Evolutionary conservation across 2,888 invertebrate species (phyloP).

Genomic region (Artemia sinica): DNA sequence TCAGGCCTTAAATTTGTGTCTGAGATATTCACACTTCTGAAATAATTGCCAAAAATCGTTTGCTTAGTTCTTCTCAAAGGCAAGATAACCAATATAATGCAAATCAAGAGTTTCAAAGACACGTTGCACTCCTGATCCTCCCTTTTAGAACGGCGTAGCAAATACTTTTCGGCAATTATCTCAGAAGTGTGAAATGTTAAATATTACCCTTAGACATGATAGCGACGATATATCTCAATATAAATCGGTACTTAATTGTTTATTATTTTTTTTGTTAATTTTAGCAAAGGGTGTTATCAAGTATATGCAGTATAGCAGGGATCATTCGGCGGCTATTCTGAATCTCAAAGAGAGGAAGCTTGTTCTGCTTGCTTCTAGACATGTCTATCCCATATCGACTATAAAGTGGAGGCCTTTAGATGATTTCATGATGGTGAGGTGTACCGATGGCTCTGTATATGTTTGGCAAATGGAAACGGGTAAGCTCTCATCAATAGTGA

Average conservation of each 20-base stretch:
- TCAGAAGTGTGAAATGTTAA: neutral
- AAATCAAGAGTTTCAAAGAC: no score
- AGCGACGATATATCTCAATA: neutral
- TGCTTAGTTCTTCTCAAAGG: no score
- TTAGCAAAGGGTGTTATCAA: constrained; percentile 75
- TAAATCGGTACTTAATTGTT: neutral
- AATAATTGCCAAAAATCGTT: no score
- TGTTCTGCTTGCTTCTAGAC: constrained; percentile 77
- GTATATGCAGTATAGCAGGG: constrained; percentile 88
- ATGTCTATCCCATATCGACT: constrained; percentile 82
- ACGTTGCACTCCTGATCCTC: no score
- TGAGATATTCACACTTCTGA: no score
- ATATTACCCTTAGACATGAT: neutral
- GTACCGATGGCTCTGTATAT: constrained; percentile 91
- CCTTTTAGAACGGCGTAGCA: no score
- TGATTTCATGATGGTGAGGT: constrained; percentile 92
- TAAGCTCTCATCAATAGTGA: constrained; percentile 25
- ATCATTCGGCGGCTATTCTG: constrained; percentile 87
- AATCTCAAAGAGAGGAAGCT: constrained; percentile 84
- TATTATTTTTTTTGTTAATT: constrained; percentile 29
- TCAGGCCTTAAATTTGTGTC: no score
- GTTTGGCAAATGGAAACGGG: constrained; percentile 99
- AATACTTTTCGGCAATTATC: no score
- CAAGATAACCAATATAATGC: no score
- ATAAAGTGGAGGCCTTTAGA: constrained; percentile 94